Conservation (phyloP, 2,888 invertebrate species). For the Cantharis rufa region DNA sequence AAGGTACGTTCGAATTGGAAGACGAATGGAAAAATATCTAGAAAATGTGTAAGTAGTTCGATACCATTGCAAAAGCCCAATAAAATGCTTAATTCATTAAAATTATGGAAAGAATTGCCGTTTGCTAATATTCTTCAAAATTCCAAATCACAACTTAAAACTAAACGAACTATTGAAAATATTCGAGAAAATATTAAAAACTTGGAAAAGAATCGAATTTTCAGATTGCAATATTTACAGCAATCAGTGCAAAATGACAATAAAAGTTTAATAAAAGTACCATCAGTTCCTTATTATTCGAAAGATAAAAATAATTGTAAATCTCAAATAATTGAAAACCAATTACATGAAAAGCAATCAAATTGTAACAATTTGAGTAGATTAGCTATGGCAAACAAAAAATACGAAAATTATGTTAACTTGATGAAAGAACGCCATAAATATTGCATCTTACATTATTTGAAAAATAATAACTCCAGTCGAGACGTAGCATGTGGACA, state of each 20-base stretch:
- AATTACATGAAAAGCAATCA: background rate
- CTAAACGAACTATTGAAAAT: background rate
- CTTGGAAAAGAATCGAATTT: background rate
- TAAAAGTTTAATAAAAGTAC: background rate
- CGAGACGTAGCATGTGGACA: slow-evolving; percentile 6
- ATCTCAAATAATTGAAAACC: background rate
- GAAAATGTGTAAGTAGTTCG: background rate
- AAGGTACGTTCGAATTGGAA: background rate
- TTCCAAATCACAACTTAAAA: background rate
- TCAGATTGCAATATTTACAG: background rate
- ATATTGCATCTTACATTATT: background rate
- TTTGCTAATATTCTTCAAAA: background rate
- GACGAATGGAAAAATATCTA: background rate
- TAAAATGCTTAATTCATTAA: background rate
- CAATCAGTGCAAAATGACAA: background rate
- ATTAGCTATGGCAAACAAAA: background rate
- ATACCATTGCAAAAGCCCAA: background rate
- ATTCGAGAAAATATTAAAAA: background rate
- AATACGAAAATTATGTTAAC: background rate
- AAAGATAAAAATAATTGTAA: background rate
- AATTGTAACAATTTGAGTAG: background rate
- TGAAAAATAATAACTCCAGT: slow-evolving; percentile 6
- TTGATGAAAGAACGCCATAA: background rate
- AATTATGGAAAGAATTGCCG: slow-evolving; percentile 5
- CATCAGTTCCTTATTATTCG: background rate